Conservation (phyloP, 2,113 vertebrate species). For the Anolis sagrei region DNA sequence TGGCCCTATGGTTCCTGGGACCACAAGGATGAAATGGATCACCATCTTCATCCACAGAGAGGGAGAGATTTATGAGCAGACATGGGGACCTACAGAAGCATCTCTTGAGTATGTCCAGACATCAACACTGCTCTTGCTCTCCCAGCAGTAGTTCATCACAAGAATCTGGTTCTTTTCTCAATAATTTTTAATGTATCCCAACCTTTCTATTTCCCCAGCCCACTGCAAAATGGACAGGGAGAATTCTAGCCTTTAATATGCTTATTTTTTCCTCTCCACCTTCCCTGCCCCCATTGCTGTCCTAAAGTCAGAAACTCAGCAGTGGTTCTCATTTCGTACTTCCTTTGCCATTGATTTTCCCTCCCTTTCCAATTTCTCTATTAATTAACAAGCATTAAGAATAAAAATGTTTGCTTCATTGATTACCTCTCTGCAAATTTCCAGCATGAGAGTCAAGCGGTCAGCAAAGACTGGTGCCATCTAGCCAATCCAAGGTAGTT, state of each 20-base stretch:
- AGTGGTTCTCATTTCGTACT: neutral
- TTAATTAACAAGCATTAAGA: constrained; percentile 30
- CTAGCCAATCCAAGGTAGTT: neutral
- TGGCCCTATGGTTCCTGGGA: neutral
- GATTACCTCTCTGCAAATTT: constrained; percentile 32
- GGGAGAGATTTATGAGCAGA: neutral
- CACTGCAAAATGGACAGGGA: too few species aligned
- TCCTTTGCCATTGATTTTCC: neutral
- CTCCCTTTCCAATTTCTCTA: neutral
- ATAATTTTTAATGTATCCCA: neutral
- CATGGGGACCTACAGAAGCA: neutral
- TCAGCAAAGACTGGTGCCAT: neutral
- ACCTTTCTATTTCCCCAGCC: neutral
- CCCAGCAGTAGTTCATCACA: neutral
- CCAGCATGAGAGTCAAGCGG: constrained; percentile 21
- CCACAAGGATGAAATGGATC: neutral
- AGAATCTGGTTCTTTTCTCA: neutral
- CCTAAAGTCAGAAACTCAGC: neutral
- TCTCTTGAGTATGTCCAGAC: neutral
- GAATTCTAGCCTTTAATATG: too few species aligned
- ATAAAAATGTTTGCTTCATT: neutral
- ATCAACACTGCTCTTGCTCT: neutral
- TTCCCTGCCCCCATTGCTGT: neutral
- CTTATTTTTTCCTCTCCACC: too few species aligned
- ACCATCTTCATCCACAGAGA: neutral